Percentiles rank a stretch among this genome's conserved stretches.
phyloP scores from a whole-genome alignment of 1,140 invertebrate species.

The Lethrus apterus region DNA sequence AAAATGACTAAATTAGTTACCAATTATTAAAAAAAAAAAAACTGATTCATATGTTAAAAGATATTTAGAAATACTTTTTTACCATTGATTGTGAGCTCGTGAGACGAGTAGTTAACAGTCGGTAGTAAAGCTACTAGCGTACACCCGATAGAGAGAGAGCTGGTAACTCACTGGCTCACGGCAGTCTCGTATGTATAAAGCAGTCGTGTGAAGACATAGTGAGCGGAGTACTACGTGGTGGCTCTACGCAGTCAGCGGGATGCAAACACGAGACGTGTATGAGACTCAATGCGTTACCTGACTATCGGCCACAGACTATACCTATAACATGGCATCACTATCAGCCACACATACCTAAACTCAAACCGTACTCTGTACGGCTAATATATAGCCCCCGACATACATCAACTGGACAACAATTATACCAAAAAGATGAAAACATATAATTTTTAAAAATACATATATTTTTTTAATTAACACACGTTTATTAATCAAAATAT shows the following conservation, averaged over 20 bases:
- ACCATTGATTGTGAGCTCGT: conserved; percentile 37
- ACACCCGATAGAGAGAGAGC: conserved; percentile 29
- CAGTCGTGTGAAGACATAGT: conserved; percentile 32
- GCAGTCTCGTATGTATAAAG: conserved; percentile 25
- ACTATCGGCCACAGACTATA: conserved; percentile 40
- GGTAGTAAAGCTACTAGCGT: conserved; percentile 29
- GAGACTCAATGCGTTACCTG: conserved; percentile 38
- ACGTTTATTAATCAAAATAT: too few species aligned
- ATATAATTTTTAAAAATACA: too few species aligned
- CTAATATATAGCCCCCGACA: too few species aligned
- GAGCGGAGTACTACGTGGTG: conserved; percentile 34
- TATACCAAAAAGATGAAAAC: too few species aligned
- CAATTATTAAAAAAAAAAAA: conserved; percentile 9
- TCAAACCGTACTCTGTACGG: too few species aligned
- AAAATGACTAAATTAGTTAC: conserved; percentile 15
- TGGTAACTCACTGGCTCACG: conserved; percentile 37
- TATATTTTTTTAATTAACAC: too few species aligned
- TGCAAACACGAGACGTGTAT: conserved; percentile 32
- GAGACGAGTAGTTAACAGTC: conserved; percentile 35
- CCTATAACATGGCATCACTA: conserved; percentile 41
- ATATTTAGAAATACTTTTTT: conserved; percentile 26
- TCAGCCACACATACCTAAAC: conserved; percentile 35
- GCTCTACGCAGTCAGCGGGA: conserved; percentile 34
- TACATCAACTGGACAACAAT: too few species aligned
- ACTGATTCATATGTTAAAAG: conserved; percentile 8